Base-by-base conservation (phyloP, 2,888 invertebrate genomes). In the Amiota minor region DNA sequence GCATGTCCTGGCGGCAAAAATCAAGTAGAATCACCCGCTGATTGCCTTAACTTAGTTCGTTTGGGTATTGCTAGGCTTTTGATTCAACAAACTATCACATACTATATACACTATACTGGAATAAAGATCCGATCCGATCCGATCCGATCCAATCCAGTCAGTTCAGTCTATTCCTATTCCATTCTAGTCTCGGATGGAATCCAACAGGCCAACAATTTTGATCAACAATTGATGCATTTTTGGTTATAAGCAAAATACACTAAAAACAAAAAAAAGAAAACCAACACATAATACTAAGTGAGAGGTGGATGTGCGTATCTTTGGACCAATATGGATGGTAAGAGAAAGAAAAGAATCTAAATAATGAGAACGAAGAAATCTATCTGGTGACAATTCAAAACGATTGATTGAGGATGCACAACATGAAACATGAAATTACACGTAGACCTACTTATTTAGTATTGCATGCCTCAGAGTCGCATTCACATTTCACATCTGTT, bases 21-120 rank as follows among this genome's bases (percentile, higher is more conserved):
- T 83, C 83, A 83, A 84, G 84, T 82, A 77, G 70, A 78, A 78
- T 78, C 55, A 72, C 85, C 84, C 79, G 85, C 85, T 81, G 85
- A 16, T 56, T 56, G 56, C 56, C 56, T 56, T 56, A 35, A 35
- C 18, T 56, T 55, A 81, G 49, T 70, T 78, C 78, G 80, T 75
- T 78, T 74, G 78, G 76, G 49, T 71, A 49, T 20, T 47, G 82
- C 76, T 45, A 20, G 81, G 80, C 78, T 80, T 35, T 67, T 65
- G 67, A 56, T 20, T 56, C 16, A 59, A 70, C 47, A 70, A n/a
- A 45, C 35, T 35, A 35, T 3, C 3, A 23, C 3, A 23, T 35
- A 35, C 35, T 35, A 23, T 23, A 23, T 35, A 35, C 6, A 35
- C 4, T 35, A 35, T 35, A 35, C 35, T 35, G 35, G 35, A 35